These are phyloP conservation scores for Cosmorhoe ocellata DNA, from an alignment of 2,888 invertebrate species.

Conservation along the genomic window DNA sequence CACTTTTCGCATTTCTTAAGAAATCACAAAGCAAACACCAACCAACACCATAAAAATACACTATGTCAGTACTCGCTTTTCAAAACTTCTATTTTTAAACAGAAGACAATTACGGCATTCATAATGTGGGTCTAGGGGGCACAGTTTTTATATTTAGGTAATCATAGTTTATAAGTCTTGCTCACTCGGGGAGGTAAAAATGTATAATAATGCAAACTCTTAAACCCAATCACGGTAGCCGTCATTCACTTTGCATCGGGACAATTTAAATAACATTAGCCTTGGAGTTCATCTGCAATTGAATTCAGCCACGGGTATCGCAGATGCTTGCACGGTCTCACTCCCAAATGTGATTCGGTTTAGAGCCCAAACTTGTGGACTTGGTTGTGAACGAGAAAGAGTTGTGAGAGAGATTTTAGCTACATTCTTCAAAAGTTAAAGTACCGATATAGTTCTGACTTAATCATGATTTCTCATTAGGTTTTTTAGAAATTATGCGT, in stretches of 20 bases:
- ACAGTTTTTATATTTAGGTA: slow-evolving; percentile 1
- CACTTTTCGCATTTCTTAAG: neutral
- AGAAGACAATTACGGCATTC: too few species aligned
- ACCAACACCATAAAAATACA: neutral
- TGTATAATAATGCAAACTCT: neutral
- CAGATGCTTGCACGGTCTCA: slow-evolving; percentile 9
- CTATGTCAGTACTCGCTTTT: too few species aligned
- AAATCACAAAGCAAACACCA: neutral
- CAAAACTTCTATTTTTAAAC: too few species aligned
- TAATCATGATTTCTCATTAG: too few species aligned
- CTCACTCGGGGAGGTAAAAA: slow-evolving; percentile 20
- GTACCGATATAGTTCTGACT: too few species aligned
- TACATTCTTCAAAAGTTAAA: too few species aligned
- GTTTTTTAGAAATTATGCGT: too few species aligned
- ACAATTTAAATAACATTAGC: neutral
- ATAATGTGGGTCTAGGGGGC: neutral
- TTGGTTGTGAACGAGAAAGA: slow-evolving; percentile 16
- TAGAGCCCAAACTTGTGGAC: slow-evolving; percentile 13
- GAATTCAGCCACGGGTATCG: neutral
- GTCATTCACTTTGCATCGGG: neutral
- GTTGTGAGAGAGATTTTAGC: neutral
- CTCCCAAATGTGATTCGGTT: slow-evolving; percentile 18
- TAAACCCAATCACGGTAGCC: too few species aligned
- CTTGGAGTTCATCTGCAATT: neutral
- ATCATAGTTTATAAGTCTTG: slow-evolving; percentile 2